A percentile compares a stretch with the other conserved stretches of the same genome.
phyloP scores from a whole-genome alignment of 2,113 vertebrate species.

The Dicerorhinus sumatrensis region DNA sequence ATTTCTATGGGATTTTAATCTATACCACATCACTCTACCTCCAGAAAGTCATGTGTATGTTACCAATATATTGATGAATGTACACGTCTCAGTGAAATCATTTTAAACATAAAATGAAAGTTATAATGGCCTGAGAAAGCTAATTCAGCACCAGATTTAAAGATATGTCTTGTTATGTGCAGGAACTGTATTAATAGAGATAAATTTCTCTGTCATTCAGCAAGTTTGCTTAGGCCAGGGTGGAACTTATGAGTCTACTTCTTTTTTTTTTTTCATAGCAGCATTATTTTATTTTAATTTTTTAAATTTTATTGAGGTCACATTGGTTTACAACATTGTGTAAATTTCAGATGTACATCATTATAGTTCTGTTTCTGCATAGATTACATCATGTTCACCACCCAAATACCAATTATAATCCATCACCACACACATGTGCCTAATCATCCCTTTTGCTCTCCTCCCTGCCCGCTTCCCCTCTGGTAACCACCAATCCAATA shows the following conservation, averaged over 20 bases:
- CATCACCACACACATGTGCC: too few species aligned
- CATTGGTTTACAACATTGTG: too few species aligned
- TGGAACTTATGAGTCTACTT: not conserved
- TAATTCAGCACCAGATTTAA: not conserved
- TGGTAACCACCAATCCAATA: too few species aligned
- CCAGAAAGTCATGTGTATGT: not conserved
- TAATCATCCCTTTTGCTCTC: too few species aligned
- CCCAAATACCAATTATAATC: too few species aligned
- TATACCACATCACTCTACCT: not conserved
- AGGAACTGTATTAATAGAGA: not conserved
- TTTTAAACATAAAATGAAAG: not conserved
- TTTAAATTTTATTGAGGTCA: too few species aligned
- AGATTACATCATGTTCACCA: too few species aligned
- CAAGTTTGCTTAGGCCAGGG: not conserved
- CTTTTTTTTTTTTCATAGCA: not conserved
- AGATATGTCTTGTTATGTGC: not conserved
- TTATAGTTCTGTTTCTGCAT: too few species aligned
- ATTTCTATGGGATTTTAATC: not conserved
- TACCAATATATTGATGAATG: not conserved
- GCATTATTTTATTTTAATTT: too few species aligned
- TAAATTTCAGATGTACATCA: too few species aligned
- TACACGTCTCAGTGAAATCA: not conserved
- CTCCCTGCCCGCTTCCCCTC: too few species aligned
- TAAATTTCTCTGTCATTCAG: not conserved
- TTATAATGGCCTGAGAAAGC: not conserved